A percentile compares a stretch with the other conserved stretches of the same genome.
Evolutionary conservation across 2,113 vertebrate genomes (phyloP).

Genomic region (Struthio camelus): DNA sequence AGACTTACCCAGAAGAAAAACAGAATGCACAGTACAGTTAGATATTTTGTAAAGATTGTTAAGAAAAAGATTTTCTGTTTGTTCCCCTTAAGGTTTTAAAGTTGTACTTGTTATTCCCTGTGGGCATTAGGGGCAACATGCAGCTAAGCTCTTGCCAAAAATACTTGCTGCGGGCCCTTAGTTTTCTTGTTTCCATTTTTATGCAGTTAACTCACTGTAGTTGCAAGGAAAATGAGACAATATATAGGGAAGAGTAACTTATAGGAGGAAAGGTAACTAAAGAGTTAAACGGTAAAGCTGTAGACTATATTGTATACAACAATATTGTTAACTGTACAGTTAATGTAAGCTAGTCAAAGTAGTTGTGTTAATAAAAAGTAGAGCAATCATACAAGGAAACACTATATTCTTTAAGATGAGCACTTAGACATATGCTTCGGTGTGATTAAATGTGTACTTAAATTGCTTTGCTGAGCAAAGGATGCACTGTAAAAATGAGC

Average conservation of each 20-base stretch:
- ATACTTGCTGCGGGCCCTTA: neutral
- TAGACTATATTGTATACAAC: fast-evolving
- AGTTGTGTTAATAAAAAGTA: neutral
- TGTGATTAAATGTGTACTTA: neutral
- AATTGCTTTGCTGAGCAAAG: neutral
- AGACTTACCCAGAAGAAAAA: neutral
- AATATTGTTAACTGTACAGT: neutral
- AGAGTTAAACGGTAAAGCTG: neutral
- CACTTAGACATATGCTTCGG: neutral
- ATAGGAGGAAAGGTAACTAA: neutral
- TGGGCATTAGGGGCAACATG: neutral
- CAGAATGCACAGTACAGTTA: neutral
- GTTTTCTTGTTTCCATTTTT: neutral
- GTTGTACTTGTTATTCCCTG: neutral
- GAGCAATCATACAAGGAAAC: neutral
- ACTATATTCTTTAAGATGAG: neutral
- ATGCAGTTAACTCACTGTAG: neutral
- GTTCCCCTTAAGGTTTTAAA: neutral
- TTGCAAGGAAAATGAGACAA: neutral
- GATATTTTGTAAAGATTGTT: neutral
- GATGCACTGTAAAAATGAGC: neutral
- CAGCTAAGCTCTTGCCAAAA: constrained; percentile 16
- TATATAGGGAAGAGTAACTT: neutral
- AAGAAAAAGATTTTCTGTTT: constrained; percentile 17
- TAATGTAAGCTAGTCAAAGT: neutral